These are phyloP conservation scores for Glyphotaelius pellucidus DNA, from an alignment of 2,888 invertebrate species.

Conservation along the genomic window DNA sequence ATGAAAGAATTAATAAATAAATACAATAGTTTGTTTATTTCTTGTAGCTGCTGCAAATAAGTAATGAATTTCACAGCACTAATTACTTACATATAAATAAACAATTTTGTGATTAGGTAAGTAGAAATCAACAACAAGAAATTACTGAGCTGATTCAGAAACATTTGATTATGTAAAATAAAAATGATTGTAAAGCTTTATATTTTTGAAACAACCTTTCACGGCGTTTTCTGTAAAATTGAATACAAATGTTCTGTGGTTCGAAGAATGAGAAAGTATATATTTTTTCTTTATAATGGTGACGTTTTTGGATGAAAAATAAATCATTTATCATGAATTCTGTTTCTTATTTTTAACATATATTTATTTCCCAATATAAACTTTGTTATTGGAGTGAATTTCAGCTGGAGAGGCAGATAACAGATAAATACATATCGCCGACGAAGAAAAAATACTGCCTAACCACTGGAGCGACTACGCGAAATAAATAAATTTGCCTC, in stretches of 20 bases:
- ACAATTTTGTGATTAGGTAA: constrained; percentile 16
- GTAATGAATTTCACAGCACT: constrained; percentile 10
- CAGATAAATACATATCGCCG: no score
- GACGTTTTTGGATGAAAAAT: constrained; percentile 56
- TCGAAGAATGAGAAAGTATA: constrained; percentile 43
- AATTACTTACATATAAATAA: not conserved
- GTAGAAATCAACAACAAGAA: not conserved
- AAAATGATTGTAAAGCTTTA: constrained; percentile 51
- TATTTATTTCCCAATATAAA: not conserved
- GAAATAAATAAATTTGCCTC: no score
- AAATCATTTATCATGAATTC: constrained; percentile 44
- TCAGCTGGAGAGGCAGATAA: not conserved
- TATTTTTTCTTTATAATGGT: constrained; percentile 49
- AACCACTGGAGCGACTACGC: no score
- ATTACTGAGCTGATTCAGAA: not conserved
- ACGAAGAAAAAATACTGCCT: no score
- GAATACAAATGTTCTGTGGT: constrained; percentile 47
- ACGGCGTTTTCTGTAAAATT: constrained; percentile 47
- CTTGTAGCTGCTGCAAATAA: not conserved
- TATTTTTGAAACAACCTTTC: constrained; percentile 59
- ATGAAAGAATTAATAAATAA: not conserved
- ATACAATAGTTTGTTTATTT: not conserved
- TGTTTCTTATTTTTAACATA: not conserved
- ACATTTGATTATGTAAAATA: constrained; percentile 2
- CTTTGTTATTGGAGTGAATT: not conserved